These are phyloP conservation scores for Notarius quadriscutis DNA, from an alignment of 2,113 vertebrate genomes.

Conservation along the genomic window DNA sequence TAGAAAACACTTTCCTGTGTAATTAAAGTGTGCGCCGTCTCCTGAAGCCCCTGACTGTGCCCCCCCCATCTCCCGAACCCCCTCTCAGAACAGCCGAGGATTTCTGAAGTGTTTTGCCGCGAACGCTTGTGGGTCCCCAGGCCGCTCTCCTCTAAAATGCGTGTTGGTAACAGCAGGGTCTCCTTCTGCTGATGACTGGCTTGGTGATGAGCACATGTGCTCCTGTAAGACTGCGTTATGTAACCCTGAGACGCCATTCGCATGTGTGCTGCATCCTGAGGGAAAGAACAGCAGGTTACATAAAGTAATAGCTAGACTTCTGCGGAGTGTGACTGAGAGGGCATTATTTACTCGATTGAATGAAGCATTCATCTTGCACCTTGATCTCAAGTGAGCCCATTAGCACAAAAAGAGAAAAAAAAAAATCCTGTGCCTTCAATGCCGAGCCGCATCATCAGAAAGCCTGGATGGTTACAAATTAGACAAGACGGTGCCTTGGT, in stretches of 20 bases:
- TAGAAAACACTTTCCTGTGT: constrained; percentile 64
- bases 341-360: background rate
- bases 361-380: constrained; percentile 7
- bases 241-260: background rate
- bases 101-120: constrained; percentile 3
- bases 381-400: background rate
- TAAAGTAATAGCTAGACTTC: background rate
- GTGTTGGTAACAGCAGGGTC: background rate
- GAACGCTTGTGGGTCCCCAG: background rate
- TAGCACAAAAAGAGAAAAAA: background rate
- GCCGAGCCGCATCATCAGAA: background rate
- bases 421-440: background rate
- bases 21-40: constrained; percentile 59
- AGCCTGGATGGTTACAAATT: background rate
- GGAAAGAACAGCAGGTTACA: too few species aligned
- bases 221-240: constrained; percentile 6
- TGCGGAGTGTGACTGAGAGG: background rate
- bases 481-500: background rate
- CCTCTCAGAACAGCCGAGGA: background rate
- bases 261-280: background rate
- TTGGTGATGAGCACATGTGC: background rate
- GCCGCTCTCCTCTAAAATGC: background rate
- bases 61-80: constrained; percentile 14
- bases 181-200: background rate
- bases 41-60: constrained; percentile 22